Evolutionary conservation across 2,888 invertebrate genomes (phyloP), one percentile per base, ranked within the genome.

Genomic region (Chesias legatella): DNA sequence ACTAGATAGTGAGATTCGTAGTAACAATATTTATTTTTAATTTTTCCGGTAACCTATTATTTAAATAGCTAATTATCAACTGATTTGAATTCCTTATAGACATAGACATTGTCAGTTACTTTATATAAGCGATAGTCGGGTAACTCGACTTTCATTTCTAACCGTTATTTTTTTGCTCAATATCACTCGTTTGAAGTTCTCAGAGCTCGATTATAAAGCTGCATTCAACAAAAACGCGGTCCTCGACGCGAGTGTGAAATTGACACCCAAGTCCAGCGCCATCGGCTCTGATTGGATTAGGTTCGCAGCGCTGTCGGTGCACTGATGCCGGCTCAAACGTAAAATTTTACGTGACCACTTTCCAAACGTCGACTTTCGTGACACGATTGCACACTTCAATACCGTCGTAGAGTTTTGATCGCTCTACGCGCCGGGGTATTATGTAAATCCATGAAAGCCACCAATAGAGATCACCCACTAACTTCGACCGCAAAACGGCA

Each of bases 311-410:
- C 75, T 76, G 75, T 74, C 75, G 73, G 56, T 72, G 75, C 74
- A 69, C 67, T 73, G 72, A 79, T 69, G 76, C 67, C 64, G 72
- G 75, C 72, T 79, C 78, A 80, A 82, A 85, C 81, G 83, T 86
- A 82, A 84, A 84, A 84, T 85, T 86, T 85, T 85, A 86, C 85
- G 83, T 84, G 84, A 85, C 86, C 83, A 81, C 84, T 84, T 82
- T 79, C 76, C 55, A 70, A 81, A 77, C 74, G 74, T 72, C 71
- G 74, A 70, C 74, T 79, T 77, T 72, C 73, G 72, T 67, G 73
- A 73, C 68, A 69, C 69, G 66, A 82, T 76, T 75, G 78, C 78
- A 75, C 71, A 76, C 74, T 75, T 68, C 63, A 66, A 60, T 61
- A 64, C 58, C 63, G 63, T 61, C 54, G 61, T 60, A 49, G 58